Evolutionary conservation across 2,113 vertebrate genomes (phyloP), one percentile per base, ranked within the genome.

Genomic region (Polyodon spathula): DNA sequence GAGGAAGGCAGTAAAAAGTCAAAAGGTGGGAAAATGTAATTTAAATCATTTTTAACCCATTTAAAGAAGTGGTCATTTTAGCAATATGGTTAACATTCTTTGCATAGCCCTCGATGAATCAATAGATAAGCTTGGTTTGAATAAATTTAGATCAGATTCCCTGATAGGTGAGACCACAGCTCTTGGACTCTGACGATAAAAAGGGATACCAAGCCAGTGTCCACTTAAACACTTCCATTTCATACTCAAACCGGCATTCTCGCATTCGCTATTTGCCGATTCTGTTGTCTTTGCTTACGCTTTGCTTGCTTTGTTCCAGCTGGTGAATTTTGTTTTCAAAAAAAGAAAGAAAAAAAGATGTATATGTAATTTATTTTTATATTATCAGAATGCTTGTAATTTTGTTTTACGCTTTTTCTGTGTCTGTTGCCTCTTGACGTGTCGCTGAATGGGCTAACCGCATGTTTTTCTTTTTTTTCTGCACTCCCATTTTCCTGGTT

Each of bases 361-460:
- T n/a, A n/a, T n/a, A n/a, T n/a, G n/a, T n/a, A n/a, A n/a, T 27
- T 51, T 40, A 16, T 57, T 16, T 50, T 57, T n/a, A 41, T 40
- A 17, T 65, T 59, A 60, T 60, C 41, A 60, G 56, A 54, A 65
- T 55, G 50, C 57, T 42, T 40, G 46, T 59, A 39, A 37, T 57
- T 51, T 58, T 64, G 54, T 38, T 50, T 63, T 63, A 63, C 56
- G 44, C 62, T 50, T 56, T 57, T 43, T 63, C 46, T 63, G 54
- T 63, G 55, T 55, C 37, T 27, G 16, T 55, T 55, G 53, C 53
- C 16, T 57, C 44, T 50, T 51, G 44, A 58, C 67, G 76, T 81
- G 79, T 78, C 62, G 76, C 68, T 68, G 65, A 73, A 73, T 76
- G 72, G 62, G 83, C 86, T 88, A 86, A 88, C 84, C 81, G 86